Percentiles rank a stretch among this genome's conserved stretches.
phyloP scores from a whole-genome alignment of 1,140 invertebrate species.

The Tetraneura akinire region DNA sequence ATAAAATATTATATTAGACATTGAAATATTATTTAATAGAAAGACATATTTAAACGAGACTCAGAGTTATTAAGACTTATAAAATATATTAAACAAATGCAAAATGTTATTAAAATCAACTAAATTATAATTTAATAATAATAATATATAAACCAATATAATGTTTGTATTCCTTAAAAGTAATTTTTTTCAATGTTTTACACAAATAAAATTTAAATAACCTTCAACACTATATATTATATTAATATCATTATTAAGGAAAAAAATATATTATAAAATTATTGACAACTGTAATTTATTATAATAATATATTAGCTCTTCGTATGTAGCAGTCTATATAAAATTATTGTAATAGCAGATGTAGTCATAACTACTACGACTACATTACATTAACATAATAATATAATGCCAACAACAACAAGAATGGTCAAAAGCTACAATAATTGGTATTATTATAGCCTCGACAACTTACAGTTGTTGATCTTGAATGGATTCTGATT shows the following conservation, averaged over 20 bases:
- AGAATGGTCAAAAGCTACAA: too few species aligned
- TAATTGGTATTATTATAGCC: not conserved
- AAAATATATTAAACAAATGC: too few species aligned
- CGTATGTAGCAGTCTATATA: not conserved
- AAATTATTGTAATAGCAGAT: too few species aligned
- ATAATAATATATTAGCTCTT: slow-evolving; percentile 27
- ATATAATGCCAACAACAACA: too few species aligned
- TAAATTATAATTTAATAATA: not conserved
- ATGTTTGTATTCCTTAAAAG: not conserved
- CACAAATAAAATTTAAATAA: slow-evolving; percentile 11
- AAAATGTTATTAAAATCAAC: slow-evolving; percentile 22
- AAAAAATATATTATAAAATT: slow-evolving; percentile 3
- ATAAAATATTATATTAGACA: too few species aligned
- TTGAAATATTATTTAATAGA: too few species aligned
- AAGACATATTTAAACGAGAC: too few species aligned
- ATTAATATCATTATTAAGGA: not conserved
- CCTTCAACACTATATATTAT: slow-evolving; percentile 12
- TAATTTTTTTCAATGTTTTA: slow-evolving; percentile 9
- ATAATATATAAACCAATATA: not conserved
- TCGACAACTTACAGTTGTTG: slow-evolving; percentile 48
- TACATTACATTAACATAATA: too few species aligned
- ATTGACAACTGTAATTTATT: not conserved
- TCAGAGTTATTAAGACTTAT: not conserved
- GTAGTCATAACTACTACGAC: too few species aligned
- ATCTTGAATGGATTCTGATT: slow-evolving; percentile 32